Percentiles rank a stretch among this genome's conserved stretches.
Evolutionary conservation across 2,113 vertebrate genomes (phyloP).

Genomic region (Dromiciops gliroides): DNA sequence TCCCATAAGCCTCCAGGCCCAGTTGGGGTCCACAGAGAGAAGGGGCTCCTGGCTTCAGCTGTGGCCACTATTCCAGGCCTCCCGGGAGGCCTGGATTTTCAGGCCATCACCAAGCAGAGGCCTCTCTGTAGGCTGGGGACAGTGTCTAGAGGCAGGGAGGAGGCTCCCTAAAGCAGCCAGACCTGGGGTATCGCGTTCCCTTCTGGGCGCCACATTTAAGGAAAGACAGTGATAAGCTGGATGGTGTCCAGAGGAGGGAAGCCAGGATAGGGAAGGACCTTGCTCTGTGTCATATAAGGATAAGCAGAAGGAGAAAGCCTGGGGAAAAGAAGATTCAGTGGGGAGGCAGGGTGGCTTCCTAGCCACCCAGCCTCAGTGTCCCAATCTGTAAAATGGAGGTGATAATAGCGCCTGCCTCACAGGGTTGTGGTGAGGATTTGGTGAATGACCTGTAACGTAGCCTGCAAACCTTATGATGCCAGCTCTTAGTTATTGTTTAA

Average conservation of each 20-base stretch:
- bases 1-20: background rate
- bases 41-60: background rate
- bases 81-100: background rate
- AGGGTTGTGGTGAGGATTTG: background rate
- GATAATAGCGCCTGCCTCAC: background rate
- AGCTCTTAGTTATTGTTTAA: too few species aligned
- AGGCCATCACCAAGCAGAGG: constrained; percentile 5
- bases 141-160: background rate
- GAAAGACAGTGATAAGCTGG: background rate
- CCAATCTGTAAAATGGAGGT: background rate
- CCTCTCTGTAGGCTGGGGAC: constrained; percentile 5
- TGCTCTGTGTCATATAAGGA: background rate
- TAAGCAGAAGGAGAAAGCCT: background rate
- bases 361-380: background rate
- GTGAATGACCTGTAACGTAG: background rate
- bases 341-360: too few species aligned
- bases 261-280: background rate
- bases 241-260: background rate
- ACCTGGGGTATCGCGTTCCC: background rate
- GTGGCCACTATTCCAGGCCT: background rate
- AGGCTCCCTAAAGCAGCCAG: background rate
- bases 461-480: background rate
- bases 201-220: background rate
- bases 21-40: background rate
- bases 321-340: too few species aligned